phyloP scores from a whole-genome alignment of 2,113 vertebrate genomes.

The Perognathus longimembris region DNA sequence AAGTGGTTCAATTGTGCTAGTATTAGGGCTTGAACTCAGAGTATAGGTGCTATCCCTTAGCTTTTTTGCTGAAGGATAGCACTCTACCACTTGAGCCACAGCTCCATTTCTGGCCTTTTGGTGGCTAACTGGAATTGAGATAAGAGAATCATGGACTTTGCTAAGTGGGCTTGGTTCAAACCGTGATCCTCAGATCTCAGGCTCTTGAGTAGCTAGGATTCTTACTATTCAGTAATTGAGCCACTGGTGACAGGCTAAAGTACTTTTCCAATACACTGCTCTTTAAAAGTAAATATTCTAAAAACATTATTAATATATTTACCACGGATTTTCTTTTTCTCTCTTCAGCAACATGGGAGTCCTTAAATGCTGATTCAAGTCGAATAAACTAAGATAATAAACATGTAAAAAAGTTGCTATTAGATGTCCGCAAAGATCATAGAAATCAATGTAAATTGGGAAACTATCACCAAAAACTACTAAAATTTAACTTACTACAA shows the following conservation, averaged over 20 bases:
- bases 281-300: slow-evolving; percentile 49
- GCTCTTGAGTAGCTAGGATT: too few species aligned
- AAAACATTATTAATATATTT: slow-evolving; percentile 65
- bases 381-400: slow-evolving; percentile 79
- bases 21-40: too few species aligned
- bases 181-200: too few species aligned
- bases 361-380: slow-evolving; percentile 87
- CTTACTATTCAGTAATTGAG: too few species aligned
- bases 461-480: slow-evolving; percentile 37
- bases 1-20: neutral
- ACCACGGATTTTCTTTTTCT: slow-evolving; percentile 84
- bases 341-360: slow-evolving; percentile 85
- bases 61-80: too few species aligned
- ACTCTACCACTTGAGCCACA: too few species aligned
- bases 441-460: slow-evolving; percentile 12
- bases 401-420: slow-evolving; percentile 64
- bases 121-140: too few species aligned
- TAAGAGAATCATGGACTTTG: too few species aligned
- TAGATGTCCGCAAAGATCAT: slow-evolving; percentile 33
- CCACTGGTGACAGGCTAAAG: too few species aligned
- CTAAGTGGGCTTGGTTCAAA: too few species aligned
- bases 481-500: slow-evolving; percentile 56
- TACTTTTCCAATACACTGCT: neutral
- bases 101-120: too few species aligned
- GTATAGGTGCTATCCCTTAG: too few species aligned